Evolutionary conservation across 1,140 invertebrate genomes (phyloP).

Genomic region (Orchestia grillus): DNA sequence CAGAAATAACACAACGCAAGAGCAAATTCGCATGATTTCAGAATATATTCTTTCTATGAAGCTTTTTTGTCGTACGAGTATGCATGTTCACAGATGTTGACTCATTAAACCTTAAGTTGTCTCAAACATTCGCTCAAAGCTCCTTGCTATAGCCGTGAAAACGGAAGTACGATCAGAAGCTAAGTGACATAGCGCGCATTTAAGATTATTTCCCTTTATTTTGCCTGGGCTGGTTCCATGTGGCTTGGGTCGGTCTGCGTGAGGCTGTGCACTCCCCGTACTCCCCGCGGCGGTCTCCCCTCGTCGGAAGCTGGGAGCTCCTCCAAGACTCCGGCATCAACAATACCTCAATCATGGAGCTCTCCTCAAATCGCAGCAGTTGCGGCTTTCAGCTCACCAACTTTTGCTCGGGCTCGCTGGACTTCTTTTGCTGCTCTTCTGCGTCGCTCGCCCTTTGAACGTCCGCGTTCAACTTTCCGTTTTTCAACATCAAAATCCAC

Average conservation of each 20-base stretch:
- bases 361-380: constrained; percentile 52
- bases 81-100: too few species aligned
- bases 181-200: too few species aligned
- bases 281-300: too few species aligned
- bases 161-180: too few species aligned
- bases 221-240: too few species aligned
- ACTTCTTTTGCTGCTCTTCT: constrained; percentile 44
- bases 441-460: constrained; percentile 2
- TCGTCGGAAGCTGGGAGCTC: constrained; percentile 3
- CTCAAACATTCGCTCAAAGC: too few species aligned
- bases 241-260: too few species aligned
- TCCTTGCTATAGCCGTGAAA: too few species aligned
- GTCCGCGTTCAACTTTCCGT: constrained; percentile 30
- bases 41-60: not conserved
- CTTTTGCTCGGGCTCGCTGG: constrained; percentile 29
- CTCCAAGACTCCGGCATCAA: constrained; percentile 26
- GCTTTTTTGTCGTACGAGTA: not conserved
- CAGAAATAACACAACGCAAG: not conserved
- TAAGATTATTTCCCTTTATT: too few species aligned
- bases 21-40: not conserved
- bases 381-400: constrained; percentile 50
- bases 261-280: too few species aligned
- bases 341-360: constrained; percentile 52
- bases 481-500: not conserved
- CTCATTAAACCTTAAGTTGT: too few species aligned